These are phyloP conservation scores for Psittacula cyanocephala DNA, from an alignment of 2,113 vertebrate species.

Conservation along the genomic window DNA sequence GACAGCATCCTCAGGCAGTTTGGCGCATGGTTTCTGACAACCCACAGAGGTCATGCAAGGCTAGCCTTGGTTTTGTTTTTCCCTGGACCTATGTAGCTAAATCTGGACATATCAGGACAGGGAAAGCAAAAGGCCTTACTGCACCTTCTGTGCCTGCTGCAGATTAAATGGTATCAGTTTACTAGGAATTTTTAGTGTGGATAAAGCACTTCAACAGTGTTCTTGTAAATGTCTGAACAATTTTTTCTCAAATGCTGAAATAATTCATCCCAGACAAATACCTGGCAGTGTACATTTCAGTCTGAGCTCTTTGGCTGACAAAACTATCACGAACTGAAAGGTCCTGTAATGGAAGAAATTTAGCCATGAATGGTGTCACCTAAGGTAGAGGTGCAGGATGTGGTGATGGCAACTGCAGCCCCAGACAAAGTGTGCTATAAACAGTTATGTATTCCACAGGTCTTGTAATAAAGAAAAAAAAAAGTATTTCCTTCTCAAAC, in stretches of 20 bases:
- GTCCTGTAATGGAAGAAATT: conserved; percentile 34
- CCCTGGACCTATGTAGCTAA: not conserved
- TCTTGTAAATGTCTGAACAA: conserved; percentile 38
- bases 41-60: not conserved
- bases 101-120: not conserved
- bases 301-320: conserved; percentile 33
- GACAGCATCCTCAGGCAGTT: not conserved
- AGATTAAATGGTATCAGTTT: conserved; percentile 10
- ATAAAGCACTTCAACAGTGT: not conserved
- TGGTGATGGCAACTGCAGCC: not conserved
- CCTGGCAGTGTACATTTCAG: not conserved
- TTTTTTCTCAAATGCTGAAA: conserved; percentile 5
- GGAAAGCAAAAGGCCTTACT: not conserved
- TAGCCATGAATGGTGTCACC: not conserved
- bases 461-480: not conserved
- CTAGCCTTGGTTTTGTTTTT: not conserved
- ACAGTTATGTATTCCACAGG: not conserved
- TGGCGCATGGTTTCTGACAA: not conserved
- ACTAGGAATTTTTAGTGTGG: not conserved
- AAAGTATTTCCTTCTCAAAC: not conserved
- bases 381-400: not conserved
- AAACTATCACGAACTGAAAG: not conserved
- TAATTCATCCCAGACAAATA: conserved; percentile 22
- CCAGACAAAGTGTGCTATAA: not conserved
- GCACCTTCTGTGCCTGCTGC: not conserved